A percentile compares a stretch with the other conserved stretches of the same genome.
phyloP scores from a whole-genome alignment of 2,888 invertebrate species.

The Cetonia aurata region DNA sequence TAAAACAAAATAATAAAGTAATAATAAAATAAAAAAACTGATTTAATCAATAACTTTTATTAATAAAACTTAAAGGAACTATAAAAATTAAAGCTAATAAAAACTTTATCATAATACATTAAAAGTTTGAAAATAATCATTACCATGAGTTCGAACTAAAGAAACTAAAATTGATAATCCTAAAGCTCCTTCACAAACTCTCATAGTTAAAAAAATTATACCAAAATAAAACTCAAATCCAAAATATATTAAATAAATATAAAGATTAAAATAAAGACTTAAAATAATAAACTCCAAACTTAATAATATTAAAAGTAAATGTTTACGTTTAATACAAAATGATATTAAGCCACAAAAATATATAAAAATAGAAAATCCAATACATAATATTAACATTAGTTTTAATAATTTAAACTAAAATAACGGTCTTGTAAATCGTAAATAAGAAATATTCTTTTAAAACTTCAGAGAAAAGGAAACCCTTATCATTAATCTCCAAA shows the following conservation, averaged over 20 bases:
- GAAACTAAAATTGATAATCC: constrained; percentile 72
- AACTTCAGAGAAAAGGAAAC: constrained; percentile 70
- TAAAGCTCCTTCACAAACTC: constrained; percentile 76
- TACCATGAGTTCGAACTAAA: no score
- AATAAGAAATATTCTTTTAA: constrained; percentile 71
- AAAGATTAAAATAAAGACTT: constrained; percentile 69
- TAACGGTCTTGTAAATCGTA: constrained; percentile 79
- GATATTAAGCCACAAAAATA: constrained; percentile 69
- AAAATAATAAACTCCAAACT: constrained; percentile 74
- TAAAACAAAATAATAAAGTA: no score
- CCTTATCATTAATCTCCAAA: constrained; percentile 76
- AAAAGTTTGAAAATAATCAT: no score
- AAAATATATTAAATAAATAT: constrained; percentile 67
- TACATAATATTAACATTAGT: constrained; percentile 69
- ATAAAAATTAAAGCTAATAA: no score
- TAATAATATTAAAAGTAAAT: constrained; percentile 73
- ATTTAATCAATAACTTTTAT: no score
- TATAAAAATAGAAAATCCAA: constrained; percentile 63
- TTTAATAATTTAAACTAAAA: constrained; percentile 77
- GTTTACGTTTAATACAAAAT: constrained; percentile 71
- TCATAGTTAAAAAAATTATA: constrained; percentile 74
- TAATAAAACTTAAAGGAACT: no score
- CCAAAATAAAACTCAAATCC: constrained; percentile 70
- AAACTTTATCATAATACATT: no score
- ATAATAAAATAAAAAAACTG: no score